A percentile compares a stretch with the other conserved stretches of the same genome.
Conservation (phyloP, 2,113 vertebrate genomes). For the Onychorhynchus coronatus region DNA sequence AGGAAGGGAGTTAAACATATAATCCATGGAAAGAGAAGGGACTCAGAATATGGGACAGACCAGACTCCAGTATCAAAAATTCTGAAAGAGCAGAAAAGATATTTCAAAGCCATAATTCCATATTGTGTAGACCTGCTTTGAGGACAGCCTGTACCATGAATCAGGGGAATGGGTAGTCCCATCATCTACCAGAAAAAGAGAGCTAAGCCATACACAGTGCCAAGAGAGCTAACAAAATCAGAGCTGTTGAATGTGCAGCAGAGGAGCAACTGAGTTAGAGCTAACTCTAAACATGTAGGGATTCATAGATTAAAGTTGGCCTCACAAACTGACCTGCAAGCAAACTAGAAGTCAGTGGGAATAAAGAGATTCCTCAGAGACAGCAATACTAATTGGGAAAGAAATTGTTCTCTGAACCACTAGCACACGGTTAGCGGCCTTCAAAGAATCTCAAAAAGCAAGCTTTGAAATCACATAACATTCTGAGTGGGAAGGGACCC, state of each 20-base stretch:
- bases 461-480: neutral
- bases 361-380: neutral
- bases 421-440: neutral
- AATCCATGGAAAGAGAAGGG: neutral
- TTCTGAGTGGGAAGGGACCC: neutral
- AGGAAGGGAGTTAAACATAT: neutral
- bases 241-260: neutral
- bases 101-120: neutral
- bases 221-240: neutral
- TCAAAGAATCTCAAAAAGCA: neutral
- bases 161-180: too few species aligned
- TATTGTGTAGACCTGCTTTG: neutral
- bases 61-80: neutral
- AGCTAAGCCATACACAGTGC: fast-evolving
- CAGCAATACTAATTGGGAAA: neutral
- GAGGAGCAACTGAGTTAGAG: neutral
- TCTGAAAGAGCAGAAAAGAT: neutral
- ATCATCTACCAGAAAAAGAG: neutral
- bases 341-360: neutral
- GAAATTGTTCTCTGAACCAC: neutral
- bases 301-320: neutral
- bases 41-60: too few species aligned
- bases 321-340: neutral
- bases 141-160: neutral
- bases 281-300: neutral